phyloP scores from a whole-genome alignment of 2,888 invertebrate genomes.

The Onchidella celtica region DNA sequence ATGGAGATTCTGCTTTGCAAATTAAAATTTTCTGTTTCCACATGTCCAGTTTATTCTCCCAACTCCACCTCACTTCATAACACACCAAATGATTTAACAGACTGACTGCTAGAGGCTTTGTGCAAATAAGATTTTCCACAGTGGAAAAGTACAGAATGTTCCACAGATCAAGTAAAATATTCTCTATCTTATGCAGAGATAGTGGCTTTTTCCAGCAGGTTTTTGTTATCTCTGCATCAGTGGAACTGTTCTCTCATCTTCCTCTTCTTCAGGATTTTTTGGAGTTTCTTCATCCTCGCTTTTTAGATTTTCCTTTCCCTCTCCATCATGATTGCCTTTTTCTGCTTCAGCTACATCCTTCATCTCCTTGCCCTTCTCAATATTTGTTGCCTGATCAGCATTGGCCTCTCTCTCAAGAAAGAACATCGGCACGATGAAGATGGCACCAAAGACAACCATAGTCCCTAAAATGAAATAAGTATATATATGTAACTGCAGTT shows the following conservation, averaged over 20 bases:
- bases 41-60: no score
- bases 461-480: constrained; percentile 3
- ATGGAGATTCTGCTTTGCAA: no score
- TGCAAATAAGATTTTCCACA: no score
- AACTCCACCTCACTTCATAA: no score
- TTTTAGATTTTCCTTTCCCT: neutral
- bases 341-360: constrained; percentile 7
- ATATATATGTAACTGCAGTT: neutral
- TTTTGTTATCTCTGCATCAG: no score
- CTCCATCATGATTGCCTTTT: constrained; percentile 15
- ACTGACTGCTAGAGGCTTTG: no score
- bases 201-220: no score
- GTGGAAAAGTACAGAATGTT: no score
- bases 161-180: no score
- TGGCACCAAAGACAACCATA: neutral
- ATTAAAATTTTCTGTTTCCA: no score
- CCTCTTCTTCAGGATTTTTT: neutral
- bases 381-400: neutral
- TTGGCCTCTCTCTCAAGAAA: constrained; percentile 25
- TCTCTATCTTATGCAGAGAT: no score
- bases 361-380: neutral
- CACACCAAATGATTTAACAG: no score
- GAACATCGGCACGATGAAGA: constrained; percentile 15
- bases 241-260: neutral
- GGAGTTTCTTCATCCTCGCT: neutral